phyloP scores from a whole-genome alignment of 2,113 vertebrate species.

The Acrocephalus kingi region DNA sequence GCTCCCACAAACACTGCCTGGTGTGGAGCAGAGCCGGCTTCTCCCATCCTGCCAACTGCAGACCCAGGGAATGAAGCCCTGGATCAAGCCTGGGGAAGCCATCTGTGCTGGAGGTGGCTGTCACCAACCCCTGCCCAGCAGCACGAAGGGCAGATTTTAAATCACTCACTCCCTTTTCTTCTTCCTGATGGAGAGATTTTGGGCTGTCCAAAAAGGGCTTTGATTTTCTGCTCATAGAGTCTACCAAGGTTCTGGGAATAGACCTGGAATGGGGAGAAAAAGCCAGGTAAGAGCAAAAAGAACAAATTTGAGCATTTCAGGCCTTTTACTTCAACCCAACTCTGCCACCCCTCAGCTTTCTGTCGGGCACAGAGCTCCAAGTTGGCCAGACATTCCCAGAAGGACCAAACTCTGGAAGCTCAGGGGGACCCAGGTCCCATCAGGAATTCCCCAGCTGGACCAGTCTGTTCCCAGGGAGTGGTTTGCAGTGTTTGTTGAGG shows the following conservation, averaged over 20 bases:
- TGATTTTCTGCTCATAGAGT: slow-evolving; percentile 32
- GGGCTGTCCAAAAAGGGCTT: slow-evolving; percentile 42
- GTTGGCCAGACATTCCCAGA: neutral
- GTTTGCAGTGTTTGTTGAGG: neutral
- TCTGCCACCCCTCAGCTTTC: neutral
- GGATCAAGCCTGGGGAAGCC: too few relatives aligned
- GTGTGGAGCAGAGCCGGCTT: neutral
- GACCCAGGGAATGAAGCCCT: neutral
- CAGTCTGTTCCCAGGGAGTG: neutral
- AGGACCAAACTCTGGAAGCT: neutral
- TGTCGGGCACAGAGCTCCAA: neutral
- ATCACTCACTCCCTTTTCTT: slow-evolving; percentile 42
- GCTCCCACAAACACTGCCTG: neutral
- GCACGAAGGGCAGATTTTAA: neutral
- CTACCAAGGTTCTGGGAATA: slow-evolving; percentile 40
- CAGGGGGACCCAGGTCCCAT: neutral
- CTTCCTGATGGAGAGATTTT: slow-evolving; percentile 4
- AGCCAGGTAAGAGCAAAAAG: neutral
- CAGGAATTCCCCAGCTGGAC: neutral
- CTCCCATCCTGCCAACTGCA: neutral
- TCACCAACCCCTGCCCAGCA: neutral
- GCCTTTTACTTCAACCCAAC: neutral
- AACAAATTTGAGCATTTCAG: neutral
- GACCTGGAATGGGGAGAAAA: neutral
- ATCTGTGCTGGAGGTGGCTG: neutral